Evolutionary conservation across 2,113 vertebrate species (phyloP).

Genomic region (Poeciliopsis occidentalis): DNA sequence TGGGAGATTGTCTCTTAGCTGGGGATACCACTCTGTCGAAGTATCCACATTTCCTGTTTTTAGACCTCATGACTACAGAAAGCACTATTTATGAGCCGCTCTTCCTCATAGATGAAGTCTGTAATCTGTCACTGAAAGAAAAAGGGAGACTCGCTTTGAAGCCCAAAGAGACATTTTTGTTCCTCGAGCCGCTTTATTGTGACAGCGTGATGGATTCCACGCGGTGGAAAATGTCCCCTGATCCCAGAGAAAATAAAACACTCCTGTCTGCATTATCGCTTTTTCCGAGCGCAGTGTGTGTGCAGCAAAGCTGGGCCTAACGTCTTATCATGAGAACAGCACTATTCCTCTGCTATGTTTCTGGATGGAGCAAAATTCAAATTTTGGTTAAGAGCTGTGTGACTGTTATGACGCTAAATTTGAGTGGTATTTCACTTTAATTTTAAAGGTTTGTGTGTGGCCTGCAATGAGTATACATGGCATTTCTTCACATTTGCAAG

Average conservation of each 20-base stretch:
- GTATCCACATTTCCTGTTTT: constrained; percentile 53
- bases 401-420: constrained; percentile 29
- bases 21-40: constrained; percentile 50
- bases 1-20: constrained; percentile 34
- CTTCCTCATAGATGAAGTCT: constrained; percentile 41
- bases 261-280: constrained; percentile 59
- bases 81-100: constrained; percentile 54
- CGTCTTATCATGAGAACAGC: constrained; percentile 24
- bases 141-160: constrained; percentile 46
- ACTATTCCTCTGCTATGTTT: constrained; percentile 34
- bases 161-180: constrained; percentile 32
- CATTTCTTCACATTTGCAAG: constrained; percentile 14
- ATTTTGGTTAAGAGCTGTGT: neutral
- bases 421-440: constrained; percentile 58
- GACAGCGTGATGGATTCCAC: constrained; percentile 66
- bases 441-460: constrained; percentile 22
- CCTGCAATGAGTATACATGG: constrained; percentile 43
- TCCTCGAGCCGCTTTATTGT: constrained; percentile 57
- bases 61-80: constrained; percentile 19
- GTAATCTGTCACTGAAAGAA: constrained; percentile 43
- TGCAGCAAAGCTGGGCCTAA: constrained; percentile 44
- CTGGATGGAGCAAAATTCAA: constrained; percentile 12
- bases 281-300: constrained; percentile 49
- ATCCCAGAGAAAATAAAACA: constrained; percentile 69
- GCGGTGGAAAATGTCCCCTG: constrained; percentile 66